Percentiles rank a stretch among this genome's conserved stretches.
phyloP scores from a whole-genome alignment of 2,797 vertebrate species.

The Arrhamphus sclerolepis region DNA sequence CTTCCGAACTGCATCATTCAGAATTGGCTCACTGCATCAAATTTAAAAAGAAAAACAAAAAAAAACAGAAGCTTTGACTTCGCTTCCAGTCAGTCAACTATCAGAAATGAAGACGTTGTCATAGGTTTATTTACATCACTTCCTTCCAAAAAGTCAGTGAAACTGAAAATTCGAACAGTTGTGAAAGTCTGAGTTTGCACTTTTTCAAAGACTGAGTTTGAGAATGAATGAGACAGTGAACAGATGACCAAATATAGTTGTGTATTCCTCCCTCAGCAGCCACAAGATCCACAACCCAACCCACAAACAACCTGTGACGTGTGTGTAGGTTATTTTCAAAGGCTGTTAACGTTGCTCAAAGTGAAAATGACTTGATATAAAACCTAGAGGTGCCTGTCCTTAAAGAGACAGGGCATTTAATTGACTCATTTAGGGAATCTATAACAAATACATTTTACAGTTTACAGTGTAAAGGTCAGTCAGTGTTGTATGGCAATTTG shows the following conservation, averaged over 20 bases:
- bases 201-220: neutral
- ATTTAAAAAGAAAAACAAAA: too few relatives aligned
- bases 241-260: constrained; percentile 29
- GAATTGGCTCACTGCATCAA: too few relatives aligned
- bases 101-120: neutral
- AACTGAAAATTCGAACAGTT: neutral
- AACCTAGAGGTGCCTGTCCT: neutral
- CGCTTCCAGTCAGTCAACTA: neutral
- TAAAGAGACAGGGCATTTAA: too few relatives aligned
- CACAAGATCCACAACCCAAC: neutral
- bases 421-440: neutral
- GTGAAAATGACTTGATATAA: neutral
- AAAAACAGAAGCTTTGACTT: too few relatives aligned
- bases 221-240: neutral
- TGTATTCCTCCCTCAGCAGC: neutral
- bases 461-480: too few relatives aligned
- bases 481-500: neutral
- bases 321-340: neutral
- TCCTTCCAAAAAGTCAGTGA: neutral
- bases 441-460: neutral
- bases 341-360: too few relatives aligned
- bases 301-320: neutral
- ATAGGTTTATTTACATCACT: neutral
- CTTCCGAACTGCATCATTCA: too few relatives aligned
- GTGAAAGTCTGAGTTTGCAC: neutral